Percentiles rank a stretch among this genome's conserved stretches.
phyloP scores from a whole-genome alignment of 2,113 vertebrate genomes.

The Otolemur garnettii region DNA sequence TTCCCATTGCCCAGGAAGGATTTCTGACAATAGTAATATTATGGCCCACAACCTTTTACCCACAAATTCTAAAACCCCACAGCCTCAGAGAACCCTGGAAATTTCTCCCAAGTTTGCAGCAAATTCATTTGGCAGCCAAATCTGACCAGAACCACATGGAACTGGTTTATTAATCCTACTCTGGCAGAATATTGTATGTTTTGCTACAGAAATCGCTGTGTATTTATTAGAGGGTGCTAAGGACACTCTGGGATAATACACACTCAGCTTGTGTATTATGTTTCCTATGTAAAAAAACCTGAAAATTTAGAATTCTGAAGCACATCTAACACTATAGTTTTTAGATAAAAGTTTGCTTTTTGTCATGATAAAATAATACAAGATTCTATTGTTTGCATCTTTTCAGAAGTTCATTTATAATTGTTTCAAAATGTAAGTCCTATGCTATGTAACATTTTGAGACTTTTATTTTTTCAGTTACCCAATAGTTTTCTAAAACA shows the following conservation, averaged over 20 bases:
- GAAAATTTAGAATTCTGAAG: slow-evolving; percentile 15
- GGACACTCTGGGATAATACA: background rate
- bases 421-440: background rate
- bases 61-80: background rate
- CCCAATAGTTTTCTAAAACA: background rate
- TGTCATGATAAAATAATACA: background rate
- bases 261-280: background rate
- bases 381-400: background rate
- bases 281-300: background rate
- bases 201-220: background rate
- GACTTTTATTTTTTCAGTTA: background rate
- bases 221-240: background rate
- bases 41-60: background rate
- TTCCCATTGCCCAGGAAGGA: background rate
- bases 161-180: background rate
- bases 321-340: background rate
- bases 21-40: background rate
- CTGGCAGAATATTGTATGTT: background rate
- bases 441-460: background rate
- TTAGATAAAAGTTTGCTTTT: background rate
- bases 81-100: background rate
- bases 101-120: background rate
- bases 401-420: background rate
- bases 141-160: background rate
- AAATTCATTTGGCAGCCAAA: background rate